These are phyloP conservation scores for Strigamia maritima DNA, from an alignment of 2,888 invertebrate genomes.

Conservation along the genomic window DNA sequence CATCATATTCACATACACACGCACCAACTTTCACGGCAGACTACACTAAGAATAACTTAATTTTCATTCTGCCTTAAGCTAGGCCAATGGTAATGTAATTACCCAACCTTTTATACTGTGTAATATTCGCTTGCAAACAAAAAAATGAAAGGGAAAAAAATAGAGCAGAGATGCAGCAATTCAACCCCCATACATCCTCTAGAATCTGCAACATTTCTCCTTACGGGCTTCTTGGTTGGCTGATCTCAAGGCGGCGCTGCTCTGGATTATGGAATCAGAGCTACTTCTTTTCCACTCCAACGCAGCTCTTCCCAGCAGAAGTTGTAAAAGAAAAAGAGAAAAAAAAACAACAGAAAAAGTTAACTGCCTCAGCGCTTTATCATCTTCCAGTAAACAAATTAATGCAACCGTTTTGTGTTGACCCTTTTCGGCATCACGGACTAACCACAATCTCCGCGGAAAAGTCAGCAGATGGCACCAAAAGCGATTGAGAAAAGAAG, in stretches of 20 bases:
- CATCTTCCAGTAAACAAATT: constrained; percentile 18
- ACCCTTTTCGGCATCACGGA: not conserved
- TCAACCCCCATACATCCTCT: not conserved
- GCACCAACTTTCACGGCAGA: not conserved
- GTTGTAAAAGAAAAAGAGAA: not conserved
- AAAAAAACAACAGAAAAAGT: not conserved
- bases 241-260: not conserved
- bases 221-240: not conserved
- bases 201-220: constrained; percentile 19
- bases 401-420: not conserved
- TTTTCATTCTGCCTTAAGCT: not conserved
- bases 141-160: not conserved
- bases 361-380: not conserved
- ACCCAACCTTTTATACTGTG: not conserved
- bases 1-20: not conserved
- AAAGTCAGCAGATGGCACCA: constrained; percentile 2
- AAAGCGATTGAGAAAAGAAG: not conserved
- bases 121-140: not conserved
- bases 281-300: constrained; percentile 11
- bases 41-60: constrained; percentile 1
- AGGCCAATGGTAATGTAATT: constrained; percentile 5
- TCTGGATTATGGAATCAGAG: constrained; percentile 13
- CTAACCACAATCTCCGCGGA: constrained; percentile 2
- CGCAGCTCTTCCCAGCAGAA: not conserved
- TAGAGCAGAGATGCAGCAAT: not conserved